Base-by-base conservation (phyloP, 1,140 invertebrate genomes). In the Drosophila mayri region DNA sequence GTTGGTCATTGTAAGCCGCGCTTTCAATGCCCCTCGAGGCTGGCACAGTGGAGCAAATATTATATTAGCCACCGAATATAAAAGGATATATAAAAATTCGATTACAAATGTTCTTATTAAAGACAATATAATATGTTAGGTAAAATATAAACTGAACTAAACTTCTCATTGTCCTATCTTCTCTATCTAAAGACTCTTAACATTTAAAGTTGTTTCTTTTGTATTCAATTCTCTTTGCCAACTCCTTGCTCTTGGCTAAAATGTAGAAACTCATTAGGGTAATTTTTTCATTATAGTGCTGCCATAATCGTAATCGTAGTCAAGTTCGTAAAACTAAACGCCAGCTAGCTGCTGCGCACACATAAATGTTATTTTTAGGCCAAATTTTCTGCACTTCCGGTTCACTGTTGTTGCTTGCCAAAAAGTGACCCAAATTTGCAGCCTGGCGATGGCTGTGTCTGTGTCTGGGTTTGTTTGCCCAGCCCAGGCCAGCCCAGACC, bases 391-490 rank as follows among this genome's bases (percentile, higher is more conserved):
- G 70, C 70, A 72, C 66, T 72, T 72, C 70, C 70, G 52, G 66
- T 41, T 59, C 70, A 72, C 70, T 71, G 76, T 58, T 60, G 73
- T 64, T 64, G 68, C 59, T 62, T 82, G 79, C 83, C 84, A 84
- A 90, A 87, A 88, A 84, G 67, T 87, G 84, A 87, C 84, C 84
- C 81, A 88, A 88, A 84, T 88, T 84, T 80, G 61, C 72, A 77
- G 60, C 46, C 79, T 67, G 57, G 65, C 63, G 40, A 35, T 47
- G 47, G 30, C 47, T 57, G 58, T 38, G 59, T 57, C 62, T 57
- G 65, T 38, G 63, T 52, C 49, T 44, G 37, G 50, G 70, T 72
- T 72, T 80, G 79, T 79, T 75, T 78, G 71, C 60, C 40, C 38
- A 49, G 54, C 47, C 40, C 32, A 22, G 32, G 14, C 2, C 18